A percentile compares a stretch with the other conserved stretches of the same genome.
These are phyloP conservation scores for Xyrichtys novacula DNA, from an alignment of 2,797 vertebrate species.

Conservation along the genomic window DNA sequence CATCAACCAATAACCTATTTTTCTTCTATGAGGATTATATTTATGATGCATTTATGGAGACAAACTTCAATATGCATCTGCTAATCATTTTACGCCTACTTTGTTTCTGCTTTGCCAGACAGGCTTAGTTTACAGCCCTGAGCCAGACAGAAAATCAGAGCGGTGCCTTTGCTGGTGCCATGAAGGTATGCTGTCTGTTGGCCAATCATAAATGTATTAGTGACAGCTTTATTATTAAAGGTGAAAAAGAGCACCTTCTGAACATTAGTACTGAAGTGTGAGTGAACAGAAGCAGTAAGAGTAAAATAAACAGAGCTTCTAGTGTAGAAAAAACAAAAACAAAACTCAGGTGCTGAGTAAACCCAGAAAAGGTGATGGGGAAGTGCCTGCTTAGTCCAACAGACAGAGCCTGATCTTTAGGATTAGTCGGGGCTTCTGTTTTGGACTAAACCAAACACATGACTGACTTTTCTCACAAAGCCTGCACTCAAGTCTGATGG, in stretches of 20 bases:
- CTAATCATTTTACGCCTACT: slow-evolving; percentile 42
- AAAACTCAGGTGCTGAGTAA: slow-evolving; percentile 40
- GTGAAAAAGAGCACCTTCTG: slow-evolving; percentile 26
- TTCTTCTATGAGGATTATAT: slow-evolving; percentile 15
- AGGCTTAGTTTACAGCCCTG: slow-evolving; percentile 5
- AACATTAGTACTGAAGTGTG: slow-evolving; percentile 5
- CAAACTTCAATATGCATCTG: slow-evolving; percentile 36
- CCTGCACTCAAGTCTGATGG: slow-evolving; percentile 73
- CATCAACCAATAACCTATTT: slow-evolving; percentile 2
- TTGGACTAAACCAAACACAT: slow-evolving; percentile 81
- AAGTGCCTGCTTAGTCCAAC: slow-evolving; percentile 53
- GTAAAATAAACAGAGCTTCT: slow-evolving; percentile 15
- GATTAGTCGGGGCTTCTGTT: slow-evolving; percentile 77
- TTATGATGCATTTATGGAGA: slow-evolving; percentile 13
- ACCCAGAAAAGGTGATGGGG: slow-evolving; percentile 59
- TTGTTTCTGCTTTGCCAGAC: slow-evolving; percentile 32
- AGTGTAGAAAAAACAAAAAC: too few species aligned
- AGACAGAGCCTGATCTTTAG: slow-evolving; percentile 67
- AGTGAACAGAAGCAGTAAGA: slow-evolving; percentile 12
- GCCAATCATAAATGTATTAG: slow-evolving; percentile 10
- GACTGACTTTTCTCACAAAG: slow-evolving; percentile 80
- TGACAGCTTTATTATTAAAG: slow-evolving; percentile 2
- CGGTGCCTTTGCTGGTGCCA: slow-evolving; percentile 2
- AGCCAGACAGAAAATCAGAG: slow-evolving; percentile 7
- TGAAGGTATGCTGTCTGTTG: slow-evolving; percentile 2